These are phyloP conservation scores for Gnathonemus longibarbis DNA, from an alignment of 2,113 vertebrate genomes.

Conservation along the genomic window DNA sequence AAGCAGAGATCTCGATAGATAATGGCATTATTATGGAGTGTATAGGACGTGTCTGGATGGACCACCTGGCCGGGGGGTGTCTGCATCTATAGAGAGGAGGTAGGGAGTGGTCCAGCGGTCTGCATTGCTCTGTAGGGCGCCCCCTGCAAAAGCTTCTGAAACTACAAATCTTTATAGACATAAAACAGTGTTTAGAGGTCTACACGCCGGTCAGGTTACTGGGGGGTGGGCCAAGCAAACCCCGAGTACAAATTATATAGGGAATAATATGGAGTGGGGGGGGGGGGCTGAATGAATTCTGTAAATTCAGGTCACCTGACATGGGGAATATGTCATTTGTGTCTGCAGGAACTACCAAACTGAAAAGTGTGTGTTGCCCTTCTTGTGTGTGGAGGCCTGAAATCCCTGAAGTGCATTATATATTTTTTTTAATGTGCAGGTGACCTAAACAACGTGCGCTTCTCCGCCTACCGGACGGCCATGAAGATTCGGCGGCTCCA, in stretches of 20 bases:
- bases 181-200: neutral
- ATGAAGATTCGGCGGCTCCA: slow-evolving; percentile 97
- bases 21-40: neutral
- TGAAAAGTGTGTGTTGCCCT: neutral
- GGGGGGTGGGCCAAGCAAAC: neutral
- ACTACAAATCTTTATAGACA: neutral
- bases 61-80: neutral
- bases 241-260: neutral
- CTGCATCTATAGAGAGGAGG: neutral
- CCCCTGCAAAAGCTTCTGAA: neutral
- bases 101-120: neutral
- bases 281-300: neutral
- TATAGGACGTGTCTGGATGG: neutral
- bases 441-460: slow-evolving; percentile 94
- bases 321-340: neutral
- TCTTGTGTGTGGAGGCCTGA: neutral
- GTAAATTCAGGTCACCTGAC: neutral
- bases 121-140: neutral
- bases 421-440: slow-evolving; percentile 56
- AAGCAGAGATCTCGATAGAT: neutral
- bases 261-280: neutral
- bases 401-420: neutral
- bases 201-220: neutral
- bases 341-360: neutral
- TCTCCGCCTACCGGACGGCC: slow-evolving; percentile 94